Evolutionary conservation across 1,140 invertebrate species (phyloP).

Genomic region (Armadillidium nasatum): DNA sequence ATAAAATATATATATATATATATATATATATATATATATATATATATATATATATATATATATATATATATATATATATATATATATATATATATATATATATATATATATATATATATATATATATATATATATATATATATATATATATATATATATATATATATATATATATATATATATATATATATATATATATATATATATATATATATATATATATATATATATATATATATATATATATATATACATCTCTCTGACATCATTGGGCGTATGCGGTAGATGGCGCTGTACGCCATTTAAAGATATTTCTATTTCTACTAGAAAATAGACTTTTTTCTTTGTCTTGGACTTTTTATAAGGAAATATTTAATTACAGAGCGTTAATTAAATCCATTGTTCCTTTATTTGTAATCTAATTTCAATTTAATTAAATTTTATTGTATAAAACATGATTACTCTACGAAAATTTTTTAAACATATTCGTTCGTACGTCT

Average conservation of each 20-base stretch:
- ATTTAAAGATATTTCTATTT: too few species aligned
- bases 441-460: slow-evolving; percentile 7
- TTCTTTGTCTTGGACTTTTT: too few species aligned
- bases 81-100: not conserved
- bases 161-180: not conserved
- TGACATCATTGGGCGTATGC: not conserved
- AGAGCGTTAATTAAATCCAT: too few species aligned
- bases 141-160: slow-evolving; percentile 12
- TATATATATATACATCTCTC: not conserved
- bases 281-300: not conserved
- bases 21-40: too few species aligned
- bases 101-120: slow-evolving; percentile 14
- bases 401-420: not conserved
- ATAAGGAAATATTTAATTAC: too few species aligned
- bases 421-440: not conserved
- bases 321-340: too few species aligned
- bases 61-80: too few species aligned
- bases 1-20: too few species aligned
- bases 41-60: too few species aligned
- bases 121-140: slow-evolving; percentile 10
- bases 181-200: not conserved
- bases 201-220: slow-evolving; percentile 14
- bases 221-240: slow-evolving; percentile 14
- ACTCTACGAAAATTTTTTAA: not conserved
- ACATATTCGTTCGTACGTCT: not conserved